Evolutionary conservation across 2,113 vertebrate species (phyloP).

Genomic region (Callocephalon fimbriatum): DNA sequence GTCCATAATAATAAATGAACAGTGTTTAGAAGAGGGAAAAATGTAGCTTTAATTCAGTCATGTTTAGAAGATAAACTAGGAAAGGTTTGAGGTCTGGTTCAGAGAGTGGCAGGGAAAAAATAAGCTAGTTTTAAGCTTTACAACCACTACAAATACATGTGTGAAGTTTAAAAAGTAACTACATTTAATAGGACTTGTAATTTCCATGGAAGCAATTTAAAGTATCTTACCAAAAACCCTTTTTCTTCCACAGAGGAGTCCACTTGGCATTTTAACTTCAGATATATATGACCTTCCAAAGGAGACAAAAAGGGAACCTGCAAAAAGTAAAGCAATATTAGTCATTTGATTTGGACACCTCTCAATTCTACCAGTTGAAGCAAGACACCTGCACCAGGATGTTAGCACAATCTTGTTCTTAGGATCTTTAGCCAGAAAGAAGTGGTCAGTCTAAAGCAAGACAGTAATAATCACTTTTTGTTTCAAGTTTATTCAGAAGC

Average conservation of each 20-base stretch:
- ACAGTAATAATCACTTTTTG: background rate
- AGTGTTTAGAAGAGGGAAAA: background rate
- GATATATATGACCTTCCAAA: constrained; percentile 91
- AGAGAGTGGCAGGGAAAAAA: no score
- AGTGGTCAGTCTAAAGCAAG: background rate
- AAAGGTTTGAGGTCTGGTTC: background rate
- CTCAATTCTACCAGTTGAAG: background rate
- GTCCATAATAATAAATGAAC: background rate
- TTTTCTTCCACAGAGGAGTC: constrained; percentile 88
- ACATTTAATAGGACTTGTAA: background rate
- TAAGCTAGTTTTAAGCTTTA: background rate
- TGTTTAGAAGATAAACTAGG: background rate
- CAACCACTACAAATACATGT: background rate
- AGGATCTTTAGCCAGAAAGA: background rate
- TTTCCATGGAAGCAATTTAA: background rate
- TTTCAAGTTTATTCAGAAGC: constrained; percentile 13
- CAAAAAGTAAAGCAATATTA: background rate
- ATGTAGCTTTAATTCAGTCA: background rate
- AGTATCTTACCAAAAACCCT: constrained; percentile 91
- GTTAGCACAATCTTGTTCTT: background rate
- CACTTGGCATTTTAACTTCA: constrained; percentile 93
- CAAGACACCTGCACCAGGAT: background rate
- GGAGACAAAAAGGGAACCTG: constrained; percentile 94
- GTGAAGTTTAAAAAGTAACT: background rate
- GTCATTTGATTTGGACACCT: background rate